Conservation (phyloP, 2,113 vertebrate genomes). For the Potamarius usumacintae region DNA sequence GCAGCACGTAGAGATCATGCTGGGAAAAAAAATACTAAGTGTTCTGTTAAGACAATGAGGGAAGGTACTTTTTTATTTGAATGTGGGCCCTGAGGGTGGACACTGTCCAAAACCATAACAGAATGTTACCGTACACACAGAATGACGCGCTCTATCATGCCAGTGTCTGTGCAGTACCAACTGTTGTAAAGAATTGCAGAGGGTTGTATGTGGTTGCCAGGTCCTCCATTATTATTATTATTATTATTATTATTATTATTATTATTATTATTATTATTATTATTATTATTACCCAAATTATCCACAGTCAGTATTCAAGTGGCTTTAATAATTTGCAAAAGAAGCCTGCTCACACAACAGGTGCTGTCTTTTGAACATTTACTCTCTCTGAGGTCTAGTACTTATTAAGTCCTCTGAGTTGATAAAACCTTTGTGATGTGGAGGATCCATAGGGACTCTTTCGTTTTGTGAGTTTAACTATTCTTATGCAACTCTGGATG, state of each 20-base stretch:
- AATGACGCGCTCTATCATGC: constrained; percentile 6
- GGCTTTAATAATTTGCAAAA: constrained; percentile 43
- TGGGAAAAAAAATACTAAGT: background rate
- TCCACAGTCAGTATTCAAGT: constrained; percentile 44
- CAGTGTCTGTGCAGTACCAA: constrained; percentile 14
- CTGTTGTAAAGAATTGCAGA: constrained; percentile 21
- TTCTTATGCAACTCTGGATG: background rate
- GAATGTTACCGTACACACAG: constrained; percentile 25
- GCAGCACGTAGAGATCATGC: background rate
- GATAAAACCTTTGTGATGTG: constrained; percentile 56
- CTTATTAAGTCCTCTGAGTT: constrained; percentile 49
- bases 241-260: constrained; percentile 42
- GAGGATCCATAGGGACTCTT: constrained; percentile 35
- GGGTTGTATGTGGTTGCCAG: constrained; percentile 29
- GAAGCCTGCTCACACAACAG: constrained; percentile 49
- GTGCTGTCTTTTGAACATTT: constrained; percentile 51
- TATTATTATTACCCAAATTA: constrained; percentile 42
- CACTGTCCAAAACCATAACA: constrained; percentile 20
- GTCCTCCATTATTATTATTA: constrained; percentile 47
- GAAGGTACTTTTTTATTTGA: background rate
- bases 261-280: constrained; percentile 40
- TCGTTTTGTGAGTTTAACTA: constrained; percentile 29
- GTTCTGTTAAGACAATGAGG: background rate
- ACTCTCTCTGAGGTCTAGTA: constrained; percentile 48
- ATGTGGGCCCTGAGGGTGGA: constrained; percentile 5